Evolutionary conservation across 2,113 vertebrate species (phyloP).

Genomic region (Tetrao urogallus): DNA sequence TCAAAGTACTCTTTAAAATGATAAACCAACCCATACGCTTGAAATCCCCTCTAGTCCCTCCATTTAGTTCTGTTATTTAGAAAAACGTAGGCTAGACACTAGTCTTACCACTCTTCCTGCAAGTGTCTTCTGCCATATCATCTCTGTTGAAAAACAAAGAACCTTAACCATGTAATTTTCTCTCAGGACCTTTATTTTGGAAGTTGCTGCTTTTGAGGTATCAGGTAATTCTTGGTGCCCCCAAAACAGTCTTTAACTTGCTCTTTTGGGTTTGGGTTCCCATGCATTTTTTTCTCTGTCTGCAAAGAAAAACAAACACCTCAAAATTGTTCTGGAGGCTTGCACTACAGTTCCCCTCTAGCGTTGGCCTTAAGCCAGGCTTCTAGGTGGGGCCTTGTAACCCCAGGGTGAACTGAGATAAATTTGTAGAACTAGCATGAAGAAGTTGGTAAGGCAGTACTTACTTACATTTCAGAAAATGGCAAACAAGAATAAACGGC

Average conservation of each 20-base stretch:
- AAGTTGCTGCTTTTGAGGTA: background rate
- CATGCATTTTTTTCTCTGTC: background rate
- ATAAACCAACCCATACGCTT: background rate
- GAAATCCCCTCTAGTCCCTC: background rate
- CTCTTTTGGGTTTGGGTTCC: background rate
- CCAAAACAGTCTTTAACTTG: background rate
- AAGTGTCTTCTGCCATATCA: background rate
- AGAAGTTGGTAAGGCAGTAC: background rate
- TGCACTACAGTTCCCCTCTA: constrained; percentile 11
- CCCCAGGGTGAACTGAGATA: constrained; percentile 60
- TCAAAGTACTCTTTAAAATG: background rate
- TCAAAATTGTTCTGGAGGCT: constrained; percentile 1
- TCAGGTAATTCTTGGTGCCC: background rate
- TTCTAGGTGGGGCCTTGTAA: constrained; percentile 54
- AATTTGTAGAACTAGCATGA: background rate
- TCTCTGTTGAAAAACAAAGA: background rate
- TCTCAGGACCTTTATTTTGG: background rate
- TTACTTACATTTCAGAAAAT: constrained; percentile 11
- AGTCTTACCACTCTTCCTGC: background rate
- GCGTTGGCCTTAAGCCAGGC: constrained; percentile 21
- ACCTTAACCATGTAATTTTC: background rate
- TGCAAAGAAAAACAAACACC: constrained; percentile 20
- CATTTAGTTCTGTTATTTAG: background rate
- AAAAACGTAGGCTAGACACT: background rate
- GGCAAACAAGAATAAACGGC: background rate